Conservation (phyloP, 2,888 invertebrate genomes). For the Desoria tigrina region DNA sequence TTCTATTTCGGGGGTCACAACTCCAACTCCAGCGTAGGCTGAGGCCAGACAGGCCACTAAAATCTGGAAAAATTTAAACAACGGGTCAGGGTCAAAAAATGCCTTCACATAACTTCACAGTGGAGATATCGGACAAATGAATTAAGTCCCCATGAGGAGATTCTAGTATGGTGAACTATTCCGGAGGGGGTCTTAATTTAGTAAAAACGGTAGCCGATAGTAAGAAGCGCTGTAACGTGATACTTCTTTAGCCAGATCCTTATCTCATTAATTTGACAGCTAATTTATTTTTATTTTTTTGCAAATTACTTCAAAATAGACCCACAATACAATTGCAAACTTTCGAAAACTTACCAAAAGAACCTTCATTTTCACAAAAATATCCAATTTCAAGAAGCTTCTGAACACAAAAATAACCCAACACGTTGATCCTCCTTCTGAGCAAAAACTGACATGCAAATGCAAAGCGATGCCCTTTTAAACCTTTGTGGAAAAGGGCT, state of each 20-base stretch:
- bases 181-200: too few species aligned
- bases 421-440: too few species aligned
- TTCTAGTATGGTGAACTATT: neutral
- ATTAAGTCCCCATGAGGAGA: neutral
- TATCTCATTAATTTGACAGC: too few species aligned
- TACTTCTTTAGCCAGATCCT: too few species aligned
- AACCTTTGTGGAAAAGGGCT: neutral
- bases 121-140: neutral
- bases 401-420: too few species aligned
- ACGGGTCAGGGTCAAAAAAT: too few species aligned
- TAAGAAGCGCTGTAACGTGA: too few species aligned
- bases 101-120: neutral
- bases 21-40: conserved; percentile 26
- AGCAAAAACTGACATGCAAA: too few species aligned
- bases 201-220: too few species aligned
- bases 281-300: too few species aligned
- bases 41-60: conserved; percentile 10
- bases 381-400: neutral
- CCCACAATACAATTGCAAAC: too few species aligned
- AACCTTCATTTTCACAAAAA: conserved; percentile 20
- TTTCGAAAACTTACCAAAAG: conserved; percentile 24
- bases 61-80: neutral
- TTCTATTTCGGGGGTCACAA: conserved; percentile 35
- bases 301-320: too few species aligned
- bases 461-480: conserved; percentile 2